Base-by-base conservation (phyloP, 2,888 invertebrate genomes). In the Muschampia plurimacula region DNA sequence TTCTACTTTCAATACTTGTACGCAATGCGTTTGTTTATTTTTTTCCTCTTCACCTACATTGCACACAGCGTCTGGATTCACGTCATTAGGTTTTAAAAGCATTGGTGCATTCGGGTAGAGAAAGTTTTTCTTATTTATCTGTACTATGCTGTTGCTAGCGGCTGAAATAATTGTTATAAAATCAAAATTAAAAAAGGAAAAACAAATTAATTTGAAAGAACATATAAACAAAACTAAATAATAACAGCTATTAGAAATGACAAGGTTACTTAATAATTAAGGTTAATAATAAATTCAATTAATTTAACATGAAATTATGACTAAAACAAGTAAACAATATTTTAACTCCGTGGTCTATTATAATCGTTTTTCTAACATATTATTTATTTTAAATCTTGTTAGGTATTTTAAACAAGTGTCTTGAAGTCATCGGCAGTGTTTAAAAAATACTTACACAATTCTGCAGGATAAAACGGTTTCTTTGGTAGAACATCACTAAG, bases 41-140 rank as follows among this genome's bases (percentile, higher is more conserved):
- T 77, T 80, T 0, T 76, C 67, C 74, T 95, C 94, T 39, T 86
- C 81, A 0, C 91, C 94, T 0, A 94, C 88, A 2, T 82, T 76
- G 74, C 95, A 95, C 2, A 83, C 81, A 41, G 86, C 84, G 22
- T 90, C 88, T 44, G 78, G 75, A 0, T 84, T 84, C 1, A 93
- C 81, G 15, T 95, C 94, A 0, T 87, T 83, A 0, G 94, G 93
- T 75, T 95, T 95, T 4, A 95, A 86, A 9, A 96, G 83, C 36
- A 96, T 88, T 0, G 96, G 96, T 0, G 94, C 91, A 64, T 95
- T 91, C 0, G 96, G 96, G 71, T 95, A 95, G 0, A 95, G 85
- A 80, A 96, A 95, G 32, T 92, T 95, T 79, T 96, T 95, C 62
- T 91, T 86, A 82, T 96, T 96, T 72, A 96, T 95, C 85, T 96